Evolutionary conservation across 2,113 vertebrate species (phyloP), one percentile per base, ranked within the genome.

Genomic region (Plecturocebus donacophilus): DNA sequence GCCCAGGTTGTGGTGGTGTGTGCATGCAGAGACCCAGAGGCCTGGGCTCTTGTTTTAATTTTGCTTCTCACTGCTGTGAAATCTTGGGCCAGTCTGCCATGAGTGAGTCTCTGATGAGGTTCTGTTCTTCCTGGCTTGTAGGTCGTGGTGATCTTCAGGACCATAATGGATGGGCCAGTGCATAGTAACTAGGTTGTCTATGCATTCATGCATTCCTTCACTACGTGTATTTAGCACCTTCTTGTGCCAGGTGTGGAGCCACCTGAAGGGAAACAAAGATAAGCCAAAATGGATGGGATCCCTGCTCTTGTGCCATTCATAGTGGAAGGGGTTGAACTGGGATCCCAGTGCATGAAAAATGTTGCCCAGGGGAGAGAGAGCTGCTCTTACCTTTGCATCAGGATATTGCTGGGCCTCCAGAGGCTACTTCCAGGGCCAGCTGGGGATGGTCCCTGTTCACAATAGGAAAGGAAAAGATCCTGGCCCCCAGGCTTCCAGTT

Each of bases 281-380:
- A 20, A 86, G 32, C n/a, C 27, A 12, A 45, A 38, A 32, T 1
- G 45, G 45, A 45, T 0, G 0, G 58, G 61, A 3, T 47, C 45
- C 2, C 17, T 12, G 20, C 16, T 75, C 14, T n/a, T 23, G 20
- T 20, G 66, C 16, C 19, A 73, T 54, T 92, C 13, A 2, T 2
- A 19, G 42, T 56, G 0, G 79, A 86, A 30, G 70, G 30, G 8
- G 8, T 12, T 58, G 10, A 35, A 8, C 3, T 27, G 56, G 40
- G 27, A n/a, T 58, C 35, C 21, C 8, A 7, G 30, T 30, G 3
- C 6, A 0, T 11, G 88, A 45, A 25, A 17, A 13, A 4, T 42
- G 35, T 19, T 21, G 23, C 27, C 61, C 38, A 19, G 3, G 13
- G 45, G 25, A 32, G 52, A 73, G 35, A 19, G 21, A 73, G 45